Percentiles rank a stretch among this genome's conserved stretches.
phyloP scores from a whole-genome alignment of 2,113 vertebrate species.

The Tachycineta bicolor region DNA sequence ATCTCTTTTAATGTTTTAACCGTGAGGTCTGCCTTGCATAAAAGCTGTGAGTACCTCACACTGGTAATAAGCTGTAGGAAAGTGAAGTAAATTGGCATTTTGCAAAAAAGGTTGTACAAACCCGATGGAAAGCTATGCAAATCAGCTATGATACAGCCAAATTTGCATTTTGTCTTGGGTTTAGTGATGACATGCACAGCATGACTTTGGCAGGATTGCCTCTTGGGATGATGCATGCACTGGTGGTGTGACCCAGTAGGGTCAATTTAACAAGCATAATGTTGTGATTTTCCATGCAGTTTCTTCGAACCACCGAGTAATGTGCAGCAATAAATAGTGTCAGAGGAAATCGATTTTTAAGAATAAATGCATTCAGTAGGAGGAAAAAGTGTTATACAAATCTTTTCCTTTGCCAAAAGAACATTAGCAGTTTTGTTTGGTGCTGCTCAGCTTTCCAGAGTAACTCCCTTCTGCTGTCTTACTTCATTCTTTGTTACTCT shows the following conservation, averaged over 20 bases:
- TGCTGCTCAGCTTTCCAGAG: constrained; percentile 26
- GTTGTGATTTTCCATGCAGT: constrained; percentile 65
- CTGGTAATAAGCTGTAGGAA: constrained; percentile 64
- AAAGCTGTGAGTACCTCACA: constrained; percentile 62
- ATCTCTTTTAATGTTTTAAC: constrained; percentile 58
- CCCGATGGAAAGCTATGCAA: constrained; percentile 60
- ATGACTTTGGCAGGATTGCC: constrained; percentile 57
- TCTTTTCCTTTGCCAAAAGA: constrained; percentile 3
- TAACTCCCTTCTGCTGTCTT: background rate
- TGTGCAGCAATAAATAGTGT: constrained; percentile 47
- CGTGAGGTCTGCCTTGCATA: constrained; percentile 57
- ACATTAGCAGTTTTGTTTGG: background rate
- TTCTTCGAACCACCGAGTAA: constrained; percentile 50
- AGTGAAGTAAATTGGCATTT: constrained; percentile 72
- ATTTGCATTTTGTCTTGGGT: constrained; percentile 67
- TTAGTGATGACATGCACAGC: constrained; percentile 63
- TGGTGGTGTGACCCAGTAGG: constrained; percentile 26
- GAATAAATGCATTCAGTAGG: constrained; percentile 60
- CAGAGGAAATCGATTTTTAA: constrained; percentile 65
- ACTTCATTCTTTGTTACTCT: background rate
- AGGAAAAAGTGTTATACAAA: background rate
- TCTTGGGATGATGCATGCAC: constrained; percentile 48
- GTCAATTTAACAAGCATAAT: constrained; percentile 60
- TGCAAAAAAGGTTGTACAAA: constrained; percentile 42
- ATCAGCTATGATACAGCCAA: constrained; percentile 52